These are phyloP conservation scores for Panurus biarmicus DNA, from an alignment of 2,113 vertebrate species.

Conservation along the genomic window DNA sequence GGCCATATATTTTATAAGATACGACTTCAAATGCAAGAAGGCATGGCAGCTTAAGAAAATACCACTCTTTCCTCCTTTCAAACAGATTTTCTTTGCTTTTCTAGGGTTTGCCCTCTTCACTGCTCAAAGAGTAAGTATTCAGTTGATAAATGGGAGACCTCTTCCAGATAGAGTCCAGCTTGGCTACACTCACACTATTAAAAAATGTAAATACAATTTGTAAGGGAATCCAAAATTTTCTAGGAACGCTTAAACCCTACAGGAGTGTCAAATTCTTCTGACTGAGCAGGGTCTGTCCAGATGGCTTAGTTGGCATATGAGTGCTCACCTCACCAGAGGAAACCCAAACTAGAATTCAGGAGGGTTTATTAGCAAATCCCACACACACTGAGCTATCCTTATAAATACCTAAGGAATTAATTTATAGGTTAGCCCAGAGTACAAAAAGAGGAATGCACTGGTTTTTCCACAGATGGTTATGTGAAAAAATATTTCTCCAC, in stretches of 20 bases:
- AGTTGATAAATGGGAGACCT: not conserved
- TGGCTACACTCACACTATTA: not conserved
- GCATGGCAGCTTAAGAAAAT: not conserved
- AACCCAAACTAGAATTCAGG: not conserved
- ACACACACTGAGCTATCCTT: not conserved
- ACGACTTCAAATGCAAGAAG: not conserved
- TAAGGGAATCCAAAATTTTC: not conserved
- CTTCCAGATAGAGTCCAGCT: not conserved
- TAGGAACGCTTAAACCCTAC: not conserved
- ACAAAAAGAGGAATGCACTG: not conserved
- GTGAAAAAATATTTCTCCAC: not conserved
- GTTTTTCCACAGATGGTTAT: not conserved
- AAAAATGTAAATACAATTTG: constrained; percentile 4
- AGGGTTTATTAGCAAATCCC: not conserved
- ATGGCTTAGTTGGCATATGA: not conserved
- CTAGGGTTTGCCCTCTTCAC: not conserved
- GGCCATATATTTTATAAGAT: not conserved
- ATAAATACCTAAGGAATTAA: not conserved
- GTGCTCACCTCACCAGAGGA: not conserved
- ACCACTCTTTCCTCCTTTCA: not conserved
- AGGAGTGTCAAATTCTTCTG: not conserved
- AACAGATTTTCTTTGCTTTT: not conserved
- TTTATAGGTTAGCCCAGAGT: not conserved
- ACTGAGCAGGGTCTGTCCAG: not conserved
- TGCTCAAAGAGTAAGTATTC: not conserved